Base-by-base conservation (phyloP, 2,113 vertebrate genomes). In the Sula dactylatra region DNA sequence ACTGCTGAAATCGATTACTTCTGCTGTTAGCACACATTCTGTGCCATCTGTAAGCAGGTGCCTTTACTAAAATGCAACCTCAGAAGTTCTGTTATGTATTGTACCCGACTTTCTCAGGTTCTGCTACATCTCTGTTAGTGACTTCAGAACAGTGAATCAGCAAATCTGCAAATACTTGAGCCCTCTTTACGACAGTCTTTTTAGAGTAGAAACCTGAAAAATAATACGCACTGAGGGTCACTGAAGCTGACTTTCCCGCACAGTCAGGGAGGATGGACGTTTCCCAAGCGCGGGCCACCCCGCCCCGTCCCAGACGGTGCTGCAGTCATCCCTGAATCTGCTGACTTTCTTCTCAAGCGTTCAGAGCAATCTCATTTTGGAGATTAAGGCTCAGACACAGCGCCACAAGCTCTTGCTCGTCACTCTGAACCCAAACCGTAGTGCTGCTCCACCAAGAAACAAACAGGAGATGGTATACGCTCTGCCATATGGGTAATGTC, bases 71-170 rank as follows among this genome's bases (percentile, higher is more conserved):
- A 49, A 12, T 0, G 34, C 40, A 19, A 3, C 25, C 55, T 38
- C 40, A 11, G 74, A 2, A 9, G 24, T 6, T 0, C 0, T 0
- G 16, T 2, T 9, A 25, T 0, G 12, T 10, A 4, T 6, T 4
- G 47, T 11, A 38, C 27, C 76, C 27, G 5, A 6, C 26, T 9
- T 20, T 9, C 71, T 17, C 45, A 2, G 38, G 4, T 16, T 20
- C 74, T 62, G 52, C 42, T 50, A 17, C 21, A 13, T 5, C 18
- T 21, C 0, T 0, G 7, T 3, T 8, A 52, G 50, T 1, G 38
- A 25, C 42, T 25, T 36, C 11, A 7, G 59, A 59, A 21, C 47
- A 6, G 15, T 0, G 16, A 34, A 36, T 2, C 26, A 16, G 34
- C 29, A 29, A 13, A n/a, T 3, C 36, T 17, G 29, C 31, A n/a